These are phyloP conservation scores for Ylistrum balloti DNA, from an alignment of 1,140 invertebrate species.

Conservation along the genomic window DNA sequence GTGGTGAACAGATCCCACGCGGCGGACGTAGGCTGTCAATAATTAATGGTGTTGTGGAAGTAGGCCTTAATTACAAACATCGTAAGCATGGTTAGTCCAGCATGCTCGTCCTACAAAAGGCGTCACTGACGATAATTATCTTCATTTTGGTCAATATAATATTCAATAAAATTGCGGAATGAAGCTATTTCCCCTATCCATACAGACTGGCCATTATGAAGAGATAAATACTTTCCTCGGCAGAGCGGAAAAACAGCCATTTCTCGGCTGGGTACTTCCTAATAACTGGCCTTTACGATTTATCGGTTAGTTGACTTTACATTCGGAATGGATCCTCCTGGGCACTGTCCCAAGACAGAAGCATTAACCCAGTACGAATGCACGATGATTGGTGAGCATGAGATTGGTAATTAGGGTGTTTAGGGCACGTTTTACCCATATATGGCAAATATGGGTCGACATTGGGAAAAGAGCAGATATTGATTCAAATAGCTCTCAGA, in stretches of 20 bases:
- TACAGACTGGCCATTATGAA: background rate
- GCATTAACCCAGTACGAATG: slow-evolving; percentile 3
- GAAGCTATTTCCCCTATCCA: background rate
- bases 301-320: background rate
- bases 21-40: slow-evolving; percentile 12
- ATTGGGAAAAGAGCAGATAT: background rate
- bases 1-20: slow-evolving; percentile 12
- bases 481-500: background rate
- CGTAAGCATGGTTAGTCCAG: background rate
- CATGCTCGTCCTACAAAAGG: background rate
- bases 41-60: slow-evolving; percentile 4
- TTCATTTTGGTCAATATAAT: background rate
- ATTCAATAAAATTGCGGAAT: slow-evolving; percentile 29
- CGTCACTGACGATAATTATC: background rate
- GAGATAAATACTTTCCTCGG: background rate
- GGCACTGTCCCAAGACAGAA: slow-evolving; percentile 5
- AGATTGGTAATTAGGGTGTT: slow-evolving; percentile 1
- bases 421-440: background rate
- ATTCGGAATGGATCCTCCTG: background rate
- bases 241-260: slow-evolving; percentile 22
- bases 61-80: slow-evolving; percentile 25
- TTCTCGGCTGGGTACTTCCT: slow-evolving; percentile 23
- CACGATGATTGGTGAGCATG: background rate
- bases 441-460: background rate
- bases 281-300: background rate